Evolutionary conservation across 1,140 invertebrate species (phyloP).

Genomic region (Anagrus nilaparvatae): DNA sequence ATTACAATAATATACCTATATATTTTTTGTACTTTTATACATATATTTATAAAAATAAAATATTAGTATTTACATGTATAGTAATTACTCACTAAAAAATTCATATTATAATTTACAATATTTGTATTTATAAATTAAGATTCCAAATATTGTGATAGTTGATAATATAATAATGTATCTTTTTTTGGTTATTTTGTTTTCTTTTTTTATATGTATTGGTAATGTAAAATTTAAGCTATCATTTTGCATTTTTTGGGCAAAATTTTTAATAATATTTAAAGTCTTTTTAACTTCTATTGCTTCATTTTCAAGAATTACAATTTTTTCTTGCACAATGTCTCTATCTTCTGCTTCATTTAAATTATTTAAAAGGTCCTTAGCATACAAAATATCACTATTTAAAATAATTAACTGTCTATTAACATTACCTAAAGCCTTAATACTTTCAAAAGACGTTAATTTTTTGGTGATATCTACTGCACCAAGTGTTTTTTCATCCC

Average conservation of each 20-base stretch:
- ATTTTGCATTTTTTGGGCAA: conserved; percentile 19
- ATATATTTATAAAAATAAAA: too few species aligned
- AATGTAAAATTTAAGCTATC: conserved; percentile 6
- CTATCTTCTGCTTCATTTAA: conserved; percentile 9
- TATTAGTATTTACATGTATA: too few species aligned
- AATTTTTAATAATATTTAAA: conserved; percentile 15
- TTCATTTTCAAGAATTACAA: conserved; percentile 17
- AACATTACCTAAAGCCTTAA: conserved; percentile 18
- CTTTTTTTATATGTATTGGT: conserved; percentile 11
- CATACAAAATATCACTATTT: conserved; percentile 23
- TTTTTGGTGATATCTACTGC: conserved; percentile 16
- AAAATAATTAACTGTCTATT: conserved; percentile 26
- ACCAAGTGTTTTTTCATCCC: conserved; percentile 36
- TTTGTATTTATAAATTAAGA: too few species aligned
- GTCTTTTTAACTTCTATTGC: conserved; percentile 20
- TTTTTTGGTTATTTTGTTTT: conserved; percentile 2
- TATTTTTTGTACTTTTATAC: too few species aligned
- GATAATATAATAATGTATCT: conserved; percentile 8
- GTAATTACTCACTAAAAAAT: too few species aligned
- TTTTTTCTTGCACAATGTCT: conserved; percentile 14
- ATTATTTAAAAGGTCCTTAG: conserved; percentile 20
- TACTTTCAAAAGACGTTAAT: conserved; percentile 19
- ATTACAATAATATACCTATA: too few species aligned
- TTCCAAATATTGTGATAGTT: conserved; percentile 2
- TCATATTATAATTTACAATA: too few species aligned